Conservation (phyloP, 2,888 invertebrate species). For the Subacronicta megacephala region DNA sequence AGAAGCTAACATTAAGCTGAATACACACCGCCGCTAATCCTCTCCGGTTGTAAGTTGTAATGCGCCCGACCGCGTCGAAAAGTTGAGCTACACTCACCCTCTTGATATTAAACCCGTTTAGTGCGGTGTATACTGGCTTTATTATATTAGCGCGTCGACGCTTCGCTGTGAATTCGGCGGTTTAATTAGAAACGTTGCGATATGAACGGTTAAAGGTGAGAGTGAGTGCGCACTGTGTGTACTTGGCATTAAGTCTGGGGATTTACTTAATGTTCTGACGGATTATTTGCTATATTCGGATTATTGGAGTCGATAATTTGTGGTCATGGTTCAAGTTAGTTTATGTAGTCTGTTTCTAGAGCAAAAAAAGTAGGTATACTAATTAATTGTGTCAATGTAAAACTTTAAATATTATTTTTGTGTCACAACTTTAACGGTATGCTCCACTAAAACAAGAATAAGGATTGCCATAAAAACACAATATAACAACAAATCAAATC, state of each 20-base stretch:
- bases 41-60: constrained; percentile 78
- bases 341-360: constrained; percentile 8
- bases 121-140: constrained; percentile 84
- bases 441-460: no score
- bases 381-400: no score
- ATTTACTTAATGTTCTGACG: constrained; percentile 56
- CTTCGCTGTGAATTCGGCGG: constrained; percentile 73
- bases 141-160: constrained; percentile 86
- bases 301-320: constrained; percentile 36
- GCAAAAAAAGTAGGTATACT: no score
- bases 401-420: no score
- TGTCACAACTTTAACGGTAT: no score
- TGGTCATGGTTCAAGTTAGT: constrained; percentile 4
- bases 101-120: constrained; percentile 86
- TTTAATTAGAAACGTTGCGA: constrained; percentile 76
- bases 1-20: constrained; percentile 77
- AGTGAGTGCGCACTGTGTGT: constrained; percentile 44
- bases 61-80: constrained; percentile 77
- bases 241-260: constrained; percentile 51
- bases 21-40: constrained; percentile 78
- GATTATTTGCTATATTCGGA: constrained; percentile 43
- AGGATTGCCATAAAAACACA: no score
- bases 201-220: constrained; percentile 68
- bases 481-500: no score
- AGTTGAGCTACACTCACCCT: constrained; percentile 76